Base-by-base conservation (phyloP, 2,797 vertebrate genomes). In the Myotis myotis region DNA sequence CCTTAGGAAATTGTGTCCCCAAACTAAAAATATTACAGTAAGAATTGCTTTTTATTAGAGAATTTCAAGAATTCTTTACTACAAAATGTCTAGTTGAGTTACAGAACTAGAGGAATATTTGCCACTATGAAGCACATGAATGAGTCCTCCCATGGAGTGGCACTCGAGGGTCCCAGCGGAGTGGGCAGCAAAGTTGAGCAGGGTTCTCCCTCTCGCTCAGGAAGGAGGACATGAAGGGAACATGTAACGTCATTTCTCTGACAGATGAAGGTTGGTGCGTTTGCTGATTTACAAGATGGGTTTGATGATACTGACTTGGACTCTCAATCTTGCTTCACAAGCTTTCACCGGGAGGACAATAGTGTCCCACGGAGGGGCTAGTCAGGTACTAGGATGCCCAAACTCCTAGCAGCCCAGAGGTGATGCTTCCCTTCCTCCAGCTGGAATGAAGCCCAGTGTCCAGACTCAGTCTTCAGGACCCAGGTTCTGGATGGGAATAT, bases 1-100 rank as follows among this genome's bases (percentile, higher is more conserved):
- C 98, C 96, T 98, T 98, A 98, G 98, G 98, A 98, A 98, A 98
- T 97, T 96, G 97, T 98, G 96, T 97, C 87, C 97, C 97, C 97
- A 91, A 98, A 98, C 98, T 97, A 98, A 98, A 98, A 98, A 98
- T 96, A 90, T 97, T 98, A 98, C 94, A 98, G 97, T 98, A 98
- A 97, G 98, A 98, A 98, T 98, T 98, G 97, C 97, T 96, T 97
- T 96, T 98, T 96, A 98, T 98, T 97, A 97, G 97, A 98, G 98
- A 97, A 96, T 95, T 94, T 98, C 97, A 98, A 98, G 97, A 96
- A 96, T 96, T 95, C 97, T 97, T 98, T 96, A 98, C 98, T 98
- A 98, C 97, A 98, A 98, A 98, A 98, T 90, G 90, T 98, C 97
- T 98, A 97, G 95, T 80, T 19, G 95, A 95, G 95, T 97, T 95